Evolutionary conservation across 2,888 invertebrate species (phyloP).

Genomic region (Watsonalla binaria): DNA sequence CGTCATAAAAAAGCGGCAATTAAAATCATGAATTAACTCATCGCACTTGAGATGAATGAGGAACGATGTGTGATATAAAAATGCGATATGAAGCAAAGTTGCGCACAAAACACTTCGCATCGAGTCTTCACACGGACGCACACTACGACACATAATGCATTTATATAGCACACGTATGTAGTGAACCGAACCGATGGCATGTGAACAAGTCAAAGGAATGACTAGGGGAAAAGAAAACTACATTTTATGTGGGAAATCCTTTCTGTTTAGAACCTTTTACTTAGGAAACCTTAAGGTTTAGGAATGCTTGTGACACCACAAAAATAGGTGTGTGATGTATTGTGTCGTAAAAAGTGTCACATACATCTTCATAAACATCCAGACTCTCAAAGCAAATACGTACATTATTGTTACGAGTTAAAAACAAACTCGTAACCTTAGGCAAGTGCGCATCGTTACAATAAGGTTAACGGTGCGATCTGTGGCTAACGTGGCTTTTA

Average conservation of each 20-base stretch:
- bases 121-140: conserved; percentile 4
- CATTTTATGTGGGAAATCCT: conserved; percentile 26
- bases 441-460: no score
- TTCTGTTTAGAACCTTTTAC: background rate
- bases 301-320: background rate
- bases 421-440: no score
- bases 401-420: no score
- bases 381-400: no score
- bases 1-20: background rate
- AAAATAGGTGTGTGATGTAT: no score
- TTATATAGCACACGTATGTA: conserved; percentile 5
- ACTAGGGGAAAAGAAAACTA: conserved; percentile 25
- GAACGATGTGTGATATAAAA: conserved; percentile 3
- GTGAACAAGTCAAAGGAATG: conserved; percentile 26
- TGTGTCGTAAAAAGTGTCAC: no score
- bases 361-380: no score
- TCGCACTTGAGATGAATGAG: conserved; percentile 4
- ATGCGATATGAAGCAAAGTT: background rate
- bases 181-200: conserved; percentile 17
- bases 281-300: background rate
- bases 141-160: background rate
- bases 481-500: no score
- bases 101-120: background rate
- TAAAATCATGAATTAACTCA: conserved; percentile 2
- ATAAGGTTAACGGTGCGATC: no score